Percentiles rank a stretch among this genome's conserved stretches.
These are phyloP conservation scores for Dynastes hyllus DNA, from an alignment of 2,888 invertebrate species.

Conservation along the genomic window DNA sequence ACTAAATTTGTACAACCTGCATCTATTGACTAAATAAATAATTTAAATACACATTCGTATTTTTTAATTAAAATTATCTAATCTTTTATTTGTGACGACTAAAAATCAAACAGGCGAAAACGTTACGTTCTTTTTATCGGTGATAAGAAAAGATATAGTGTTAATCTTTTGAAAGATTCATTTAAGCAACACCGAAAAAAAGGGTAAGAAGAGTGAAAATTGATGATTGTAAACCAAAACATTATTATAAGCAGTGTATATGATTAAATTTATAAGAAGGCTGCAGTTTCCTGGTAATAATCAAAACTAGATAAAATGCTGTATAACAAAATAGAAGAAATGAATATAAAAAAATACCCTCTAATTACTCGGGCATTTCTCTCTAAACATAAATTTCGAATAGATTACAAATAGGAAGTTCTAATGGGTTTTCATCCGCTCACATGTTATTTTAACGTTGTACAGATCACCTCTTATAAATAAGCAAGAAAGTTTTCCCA, in stretches of 20 bases:
- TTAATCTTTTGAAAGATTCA: slow-evolving; percentile 33
- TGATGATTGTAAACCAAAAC: too few relatives aligned
- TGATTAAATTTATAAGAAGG: too few relatives aligned
- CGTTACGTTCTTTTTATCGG: slow-evolving; percentile 32
- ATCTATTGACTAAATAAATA: slow-evolving; percentile 44
- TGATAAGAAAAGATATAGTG: slow-evolving; percentile 44
- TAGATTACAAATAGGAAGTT: slow-evolving; percentile 32
- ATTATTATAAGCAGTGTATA: too few relatives aligned
- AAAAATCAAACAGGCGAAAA: slow-evolving; percentile 43
- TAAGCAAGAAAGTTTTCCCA: slow-evolving; percentile 37
- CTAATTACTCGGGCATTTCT: slow-evolving; percentile 37
- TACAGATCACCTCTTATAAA: slow-evolving; percentile 44
- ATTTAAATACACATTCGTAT: slow-evolving; percentile 32
- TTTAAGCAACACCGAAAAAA: background rate
- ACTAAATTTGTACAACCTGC: slow-evolving; percentile 30
- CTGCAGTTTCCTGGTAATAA: too few relatives aligned
- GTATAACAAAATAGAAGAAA: slow-evolving; percentile 13
- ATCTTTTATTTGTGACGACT: slow-evolving; percentile 39
- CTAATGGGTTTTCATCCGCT: slow-evolving; percentile 37
- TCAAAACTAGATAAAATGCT: background rate
- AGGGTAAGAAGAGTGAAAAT: background rate
- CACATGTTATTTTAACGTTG: slow-evolving; percentile 45
- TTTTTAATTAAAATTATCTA: slow-evolving; percentile 48
- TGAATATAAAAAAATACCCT: background rate
- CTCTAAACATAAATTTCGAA: slow-evolving; percentile 28